Evolutionary conservation across 1,140 invertebrate genomes (phyloP).

Genomic region (Himalopsyche phryganea): DNA sequence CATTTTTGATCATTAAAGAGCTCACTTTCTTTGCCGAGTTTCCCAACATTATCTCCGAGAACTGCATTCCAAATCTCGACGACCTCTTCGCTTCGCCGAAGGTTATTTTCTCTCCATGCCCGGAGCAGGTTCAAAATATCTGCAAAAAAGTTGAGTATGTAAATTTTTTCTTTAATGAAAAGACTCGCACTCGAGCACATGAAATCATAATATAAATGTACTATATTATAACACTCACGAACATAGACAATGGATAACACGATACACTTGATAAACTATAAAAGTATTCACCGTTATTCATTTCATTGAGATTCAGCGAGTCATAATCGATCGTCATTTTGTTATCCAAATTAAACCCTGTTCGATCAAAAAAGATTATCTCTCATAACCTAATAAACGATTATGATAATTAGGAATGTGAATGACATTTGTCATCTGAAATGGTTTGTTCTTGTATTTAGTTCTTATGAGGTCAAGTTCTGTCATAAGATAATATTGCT

Average conservation of each 20-base stretch:
- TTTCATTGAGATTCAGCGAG: conserved; percentile 52
- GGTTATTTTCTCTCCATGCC: conserved; percentile 90
- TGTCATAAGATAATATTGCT: too few species aligned
- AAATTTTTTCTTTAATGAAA: background rate
- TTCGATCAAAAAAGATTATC: background rate
- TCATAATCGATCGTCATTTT: conserved; percentile 51
- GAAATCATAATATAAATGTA: too few species aligned
- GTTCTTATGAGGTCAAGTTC: background rate
- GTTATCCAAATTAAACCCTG: background rate
- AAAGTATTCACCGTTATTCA: conserved; percentile 9
- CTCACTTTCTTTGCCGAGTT: conserved; percentile 90
- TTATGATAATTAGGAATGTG: background rate
- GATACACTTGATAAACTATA: background rate
- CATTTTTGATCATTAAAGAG: conserved; percentile 1
- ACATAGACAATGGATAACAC: background rate
- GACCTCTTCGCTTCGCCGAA: conserved; percentile 82
- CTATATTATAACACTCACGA: too few species aligned
- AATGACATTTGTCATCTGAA: conserved; percentile 8
- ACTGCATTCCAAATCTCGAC: conserved; percentile 81
- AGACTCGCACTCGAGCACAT: too few species aligned
- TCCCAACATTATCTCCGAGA: conserved; percentile 68
- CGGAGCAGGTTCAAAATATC: conserved; percentile 79
- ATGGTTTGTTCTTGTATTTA: conserved; percentile 3
- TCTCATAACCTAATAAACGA: conserved; percentile 1
- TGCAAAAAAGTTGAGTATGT: conserved; percentile 43